phyloP scores from a whole-genome alignment of 2,888 invertebrate genomes.

The Acleris literana region DNA sequence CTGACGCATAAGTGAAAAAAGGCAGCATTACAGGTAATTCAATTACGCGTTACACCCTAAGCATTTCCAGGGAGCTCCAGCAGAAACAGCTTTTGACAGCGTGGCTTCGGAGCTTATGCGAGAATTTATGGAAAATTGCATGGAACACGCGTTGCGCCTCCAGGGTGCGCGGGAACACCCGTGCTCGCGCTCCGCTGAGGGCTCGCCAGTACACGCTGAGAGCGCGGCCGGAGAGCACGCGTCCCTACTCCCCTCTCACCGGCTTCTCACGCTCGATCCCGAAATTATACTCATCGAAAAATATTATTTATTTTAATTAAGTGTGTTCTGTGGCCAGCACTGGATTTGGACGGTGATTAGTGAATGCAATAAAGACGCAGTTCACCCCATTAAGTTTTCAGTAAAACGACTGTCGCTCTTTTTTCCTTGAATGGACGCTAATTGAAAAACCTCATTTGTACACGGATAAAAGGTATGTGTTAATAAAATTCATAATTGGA shows the following conservation, averaged over 20 bases:
- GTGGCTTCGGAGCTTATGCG: constrained; percentile 77
- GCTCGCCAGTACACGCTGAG: constrained; percentile 66
- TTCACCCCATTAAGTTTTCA: constrained; percentile 27
- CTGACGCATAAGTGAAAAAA: constrained; percentile 43
- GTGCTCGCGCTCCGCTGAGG: constrained; percentile 70
- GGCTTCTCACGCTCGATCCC: constrained; percentile 61
- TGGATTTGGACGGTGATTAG: constrained; percentile 65
- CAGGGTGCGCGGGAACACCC: constrained; percentile 73
- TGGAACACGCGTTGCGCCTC: constrained; percentile 73
- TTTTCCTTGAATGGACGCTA: constrained; percentile 58
- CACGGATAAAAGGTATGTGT: constrained; percentile 64
- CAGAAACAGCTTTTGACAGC: constrained; percentile 81
- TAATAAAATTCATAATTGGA: constrained; percentile 42
- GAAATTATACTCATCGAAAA: constrained; percentile 69
- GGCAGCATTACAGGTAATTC: constrained; percentile 64
- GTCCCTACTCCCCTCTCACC: constrained; percentile 48
- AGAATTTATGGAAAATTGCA: constrained; percentile 83
- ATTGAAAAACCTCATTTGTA: constrained; percentile 51
- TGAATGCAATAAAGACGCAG: constrained; percentile 54
- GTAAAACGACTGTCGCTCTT: constrained; percentile 41
- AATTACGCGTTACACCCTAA: constrained; percentile 66
- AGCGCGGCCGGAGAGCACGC: constrained; percentile 64
- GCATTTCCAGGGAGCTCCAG: constrained; percentile 59
- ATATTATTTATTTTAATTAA: constrained; percentile 54
- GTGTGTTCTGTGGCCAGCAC: constrained; percentile 68